Conservation (phyloP, 2,113 vertebrate species). For the Oplegnathus fasciatus region DNA sequence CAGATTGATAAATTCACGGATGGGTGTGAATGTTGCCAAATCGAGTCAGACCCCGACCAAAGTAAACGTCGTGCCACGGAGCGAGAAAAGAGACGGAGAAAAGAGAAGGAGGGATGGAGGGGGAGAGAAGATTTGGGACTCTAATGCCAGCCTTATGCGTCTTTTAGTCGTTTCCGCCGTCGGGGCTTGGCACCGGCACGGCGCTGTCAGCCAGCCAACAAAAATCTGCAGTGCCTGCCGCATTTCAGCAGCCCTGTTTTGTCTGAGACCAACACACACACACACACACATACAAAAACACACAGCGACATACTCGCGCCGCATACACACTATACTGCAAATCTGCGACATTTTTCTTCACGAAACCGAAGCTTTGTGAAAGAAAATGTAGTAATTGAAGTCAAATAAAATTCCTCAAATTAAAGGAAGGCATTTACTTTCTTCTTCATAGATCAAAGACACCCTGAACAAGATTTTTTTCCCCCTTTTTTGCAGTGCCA, state of each 20-base stretch:
- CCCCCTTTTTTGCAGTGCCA: neutral
- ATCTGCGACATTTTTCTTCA: neutral
- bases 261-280: conserved; percentile 86
- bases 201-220: conserved; percentile 93
- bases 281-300: conserved; percentile 15
- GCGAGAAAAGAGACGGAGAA: conserved; percentile 76
- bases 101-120: conserved; percentile 58
- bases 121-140: conserved; percentile 88
- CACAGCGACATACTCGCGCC: conserved; percentile 15
- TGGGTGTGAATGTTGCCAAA: conserved; percentile 67
- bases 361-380: conserved; percentile 27
- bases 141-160: conserved; percentile 94
- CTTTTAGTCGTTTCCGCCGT: conserved; percentile 95
- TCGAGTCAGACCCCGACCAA: conserved; percentile 83
- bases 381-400: neutral
- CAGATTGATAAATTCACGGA: conserved; percentile 71
- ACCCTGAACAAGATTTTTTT: neutral
- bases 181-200: conserved; percentile 94
- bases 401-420: neutral
- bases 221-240: conserved; percentile 97
- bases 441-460: neutral
- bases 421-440: neutral
- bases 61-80: conserved; percentile 77
- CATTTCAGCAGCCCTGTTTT: conserved; percentile 91
- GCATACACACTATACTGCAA: conserved; percentile 14